Conservation (phyloP, 2,113 vertebrate species). For the Pomatostomus ruficeps region DNA sequence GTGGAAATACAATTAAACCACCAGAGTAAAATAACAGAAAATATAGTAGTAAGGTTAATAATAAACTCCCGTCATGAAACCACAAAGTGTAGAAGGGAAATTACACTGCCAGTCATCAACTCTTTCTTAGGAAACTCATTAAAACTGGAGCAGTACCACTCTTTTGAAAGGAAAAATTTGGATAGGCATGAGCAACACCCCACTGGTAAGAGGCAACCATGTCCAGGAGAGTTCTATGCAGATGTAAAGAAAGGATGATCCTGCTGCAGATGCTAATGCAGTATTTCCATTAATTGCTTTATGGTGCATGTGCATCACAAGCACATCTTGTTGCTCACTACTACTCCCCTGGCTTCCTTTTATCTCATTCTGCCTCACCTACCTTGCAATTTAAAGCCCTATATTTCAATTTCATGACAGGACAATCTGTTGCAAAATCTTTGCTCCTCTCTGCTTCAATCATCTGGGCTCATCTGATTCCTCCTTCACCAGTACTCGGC, state of each 20-base stretch:
- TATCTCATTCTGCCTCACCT: neutral
- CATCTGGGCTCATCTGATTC: neutral
- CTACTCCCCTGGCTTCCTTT: constrained; percentile 36
- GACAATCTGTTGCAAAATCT: constrained; percentile 46
- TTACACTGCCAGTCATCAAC: constrained; percentile 20
- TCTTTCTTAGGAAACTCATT: constrained; percentile 14
- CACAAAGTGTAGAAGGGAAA: constrained; percentile 18
- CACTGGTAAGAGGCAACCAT: neutral
- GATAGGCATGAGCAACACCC: neutral
- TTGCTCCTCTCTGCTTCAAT: constrained; percentile 28
- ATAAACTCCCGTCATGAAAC: constrained; percentile 49
- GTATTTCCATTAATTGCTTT: constrained; percentile 34
- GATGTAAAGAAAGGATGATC: neutral
- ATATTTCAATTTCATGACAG: constrained; percentile 46
- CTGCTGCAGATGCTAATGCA: neutral
- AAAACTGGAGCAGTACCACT: neutral
- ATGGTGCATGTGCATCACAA: neutral
- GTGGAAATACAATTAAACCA: constrained; percentile 49
- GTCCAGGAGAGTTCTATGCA: neutral
- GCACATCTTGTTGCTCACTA: constrained; percentile 17
- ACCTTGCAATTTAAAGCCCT: constrained; percentile 16
- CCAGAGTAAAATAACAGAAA: constrained; percentile 50
- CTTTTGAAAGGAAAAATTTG: neutral
- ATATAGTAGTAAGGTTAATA: constrained; percentile 48
- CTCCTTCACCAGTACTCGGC: neutral